Evolutionary conservation across 2,888 invertebrate species (phyloP), one percentile per base, ranked within the genome.

Genomic region (Lamellibrachia columna): DNA sequence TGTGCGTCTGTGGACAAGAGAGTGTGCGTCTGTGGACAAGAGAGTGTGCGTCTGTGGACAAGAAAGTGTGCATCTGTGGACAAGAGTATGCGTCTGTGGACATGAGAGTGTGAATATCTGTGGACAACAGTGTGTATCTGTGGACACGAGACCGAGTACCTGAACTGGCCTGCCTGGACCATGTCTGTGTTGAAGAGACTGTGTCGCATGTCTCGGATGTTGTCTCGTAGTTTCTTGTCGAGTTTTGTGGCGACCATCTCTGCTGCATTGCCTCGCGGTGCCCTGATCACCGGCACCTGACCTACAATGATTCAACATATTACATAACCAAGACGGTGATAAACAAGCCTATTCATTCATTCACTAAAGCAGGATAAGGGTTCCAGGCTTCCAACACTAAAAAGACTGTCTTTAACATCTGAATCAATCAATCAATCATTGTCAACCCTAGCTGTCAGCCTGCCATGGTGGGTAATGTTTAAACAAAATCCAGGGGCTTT

Each of bases 161-260:
- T 94, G 94, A 96, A 96, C 97, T 97, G 98, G 7, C 97, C 97
- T 97, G 93, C 96, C 60, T 97, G 96, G 91, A 98, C 93, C 92
- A 94, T 95, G 92, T 96, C 96, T 22, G 95, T 93, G 53, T 96
- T 98, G 96, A 99, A 99, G 91, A 99, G 97, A 97, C 99, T 99
- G 96, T 99, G 99, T 95, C 99, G 97, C 0, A 99, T 98, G 97
- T 99, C 99, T 97, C 99, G 98, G 22, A 99, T 97, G 97, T 99
- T 99, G 96, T 99, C 99, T 92, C 99, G 97, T 92, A 99, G 97
- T 96, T 99, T 99, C 96, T 99, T 99, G 95, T 99, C 99, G 93
- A 99, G 97, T 96, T 99, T 99, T 96, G 98, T 98, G 0, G 99
- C 99, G 0, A 99, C 99, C 98, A 99, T 98, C 97, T 99, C 99